Evolutionary conservation across 2,888 invertebrate genomes (phyloP).

Genomic region (Oscheius sp.): DNA sequence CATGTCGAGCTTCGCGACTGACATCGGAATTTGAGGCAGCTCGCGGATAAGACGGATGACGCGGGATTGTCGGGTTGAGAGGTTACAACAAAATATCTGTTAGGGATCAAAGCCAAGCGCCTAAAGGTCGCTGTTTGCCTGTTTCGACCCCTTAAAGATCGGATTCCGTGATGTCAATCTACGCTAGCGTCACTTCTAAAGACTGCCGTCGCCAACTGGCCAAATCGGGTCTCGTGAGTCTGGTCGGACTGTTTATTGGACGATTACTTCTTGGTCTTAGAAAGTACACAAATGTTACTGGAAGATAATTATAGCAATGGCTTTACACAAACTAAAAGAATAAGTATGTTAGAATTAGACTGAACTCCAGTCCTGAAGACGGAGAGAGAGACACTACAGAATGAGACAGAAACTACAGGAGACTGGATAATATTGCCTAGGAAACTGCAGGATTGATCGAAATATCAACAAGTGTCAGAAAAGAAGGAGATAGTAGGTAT

Average conservation of each 20-base stretch:
- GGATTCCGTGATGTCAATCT: too few species aligned
- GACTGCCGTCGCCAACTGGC: neutral
- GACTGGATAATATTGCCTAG: neutral
- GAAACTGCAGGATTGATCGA: neutral
- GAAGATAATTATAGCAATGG: too few species aligned
- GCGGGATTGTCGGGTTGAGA: constrained; percentile 19
- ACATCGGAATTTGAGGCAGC: constrained; percentile 35
- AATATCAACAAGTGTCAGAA: neutral
- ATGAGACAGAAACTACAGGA: neutral
- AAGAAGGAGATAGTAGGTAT: neutral
- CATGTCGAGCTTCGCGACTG: constrained; percentile 24
- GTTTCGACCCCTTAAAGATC: too few species aligned
- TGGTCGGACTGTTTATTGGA: neutral
- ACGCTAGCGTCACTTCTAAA: neutral
- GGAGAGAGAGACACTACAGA: too few species aligned
- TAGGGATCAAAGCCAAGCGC: neutral
- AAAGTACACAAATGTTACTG: too few species aligned
- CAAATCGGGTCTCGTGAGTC: neutral
- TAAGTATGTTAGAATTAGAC: too few species aligned
- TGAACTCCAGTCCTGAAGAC: too few species aligned
- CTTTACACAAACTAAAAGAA: too few species aligned
- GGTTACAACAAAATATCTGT: constrained; percentile 3
- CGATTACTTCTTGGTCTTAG: too few species aligned
- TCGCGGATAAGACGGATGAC: constrained; percentile 31
- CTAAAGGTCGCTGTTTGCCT: neutral